phyloP scores from a whole-genome alignment of 2,888 invertebrate species.

The Drosophila prostipennis region DNA sequence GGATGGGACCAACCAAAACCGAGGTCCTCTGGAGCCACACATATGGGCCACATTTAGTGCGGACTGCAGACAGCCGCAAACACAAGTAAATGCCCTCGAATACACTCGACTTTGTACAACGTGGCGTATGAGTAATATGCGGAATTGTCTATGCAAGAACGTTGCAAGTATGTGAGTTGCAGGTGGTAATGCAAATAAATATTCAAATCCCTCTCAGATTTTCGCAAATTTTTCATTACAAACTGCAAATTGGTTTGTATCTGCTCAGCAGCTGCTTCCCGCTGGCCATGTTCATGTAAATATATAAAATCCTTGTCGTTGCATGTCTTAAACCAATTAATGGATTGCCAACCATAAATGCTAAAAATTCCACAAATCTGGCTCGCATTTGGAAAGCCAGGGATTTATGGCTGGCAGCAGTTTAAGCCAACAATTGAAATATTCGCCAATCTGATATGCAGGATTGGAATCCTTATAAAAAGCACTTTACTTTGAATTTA shows the following conservation, averaged over 20 bases:
- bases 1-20: neutral
- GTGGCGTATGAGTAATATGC: slow-evolving; percentile 47
- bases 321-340: slow-evolving; percentile 58
- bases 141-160: slow-evolving; percentile 21
- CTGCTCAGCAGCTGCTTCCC: slow-evolving; percentile 60
- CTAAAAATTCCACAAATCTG: slow-evolving; percentile 51
- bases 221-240: slow-evolving; percentile 69
- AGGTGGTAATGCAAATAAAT: slow-evolving; percentile 60
- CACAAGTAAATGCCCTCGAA: slow-evolving; percentile 57
- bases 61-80: slow-evolving; percentile 41
- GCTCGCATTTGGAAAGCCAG: slow-evolving; percentile 21
- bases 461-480: neutral
- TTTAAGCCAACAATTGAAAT: neutral
- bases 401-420: slow-evolving; percentile 26
- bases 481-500: neutral
- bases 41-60: slow-evolving; percentile 58
- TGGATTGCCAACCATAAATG: slow-evolving; percentile 56
- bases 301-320: slow-evolving; percentile 9
- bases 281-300: slow-evolving; percentile 19
- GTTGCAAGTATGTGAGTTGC: slow-evolving; percentile 1
- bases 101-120: slow-evolving; percentile 58
- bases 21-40: slow-evolving; percentile 38
- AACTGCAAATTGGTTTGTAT: slow-evolving; percentile 70
- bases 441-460: neutral
- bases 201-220: slow-evolving; percentile 49